These are phyloP conservation scores for Drosophila virilis DNA, from an alignment of 1,140 invertebrate species.

Conservation along the genomic window DNA sequence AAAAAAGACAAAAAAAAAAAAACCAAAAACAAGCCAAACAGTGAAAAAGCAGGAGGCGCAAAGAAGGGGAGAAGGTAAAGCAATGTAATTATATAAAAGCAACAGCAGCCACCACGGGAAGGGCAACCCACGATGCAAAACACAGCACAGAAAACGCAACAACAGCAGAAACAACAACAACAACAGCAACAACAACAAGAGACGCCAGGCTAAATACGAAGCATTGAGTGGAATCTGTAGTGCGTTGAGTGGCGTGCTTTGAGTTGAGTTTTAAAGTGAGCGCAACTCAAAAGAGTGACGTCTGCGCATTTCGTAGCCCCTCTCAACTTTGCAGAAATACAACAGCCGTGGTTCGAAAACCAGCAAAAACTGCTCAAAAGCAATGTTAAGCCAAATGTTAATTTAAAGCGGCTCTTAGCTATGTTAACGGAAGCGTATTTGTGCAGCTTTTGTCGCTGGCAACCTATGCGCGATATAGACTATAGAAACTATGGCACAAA, in stretches of 20 bases:
- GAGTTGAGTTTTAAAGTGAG: slow-evolving; percentile 13
- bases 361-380: too few relatives aligned
- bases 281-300: slow-evolving; percentile 16
- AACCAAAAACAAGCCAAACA: slow-evolving; percentile 6
- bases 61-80: slow-evolving; percentile 10
- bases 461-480: too few relatives aligned
- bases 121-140: slow-evolving; percentile 61
- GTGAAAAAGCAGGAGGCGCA: slow-evolving; percentile 28
- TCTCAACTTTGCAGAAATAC: slow-evolving; percentile 11
- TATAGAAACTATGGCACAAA: too few relatives aligned
- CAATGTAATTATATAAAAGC: slow-evolving; percentile 74
- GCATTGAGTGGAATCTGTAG: slow-evolving; percentile 43
- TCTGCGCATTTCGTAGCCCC: slow-evolving; percentile 23
- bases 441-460: too few relatives aligned
- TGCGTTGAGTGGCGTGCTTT: slow-evolving; percentile 2
- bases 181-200: slow-evolving; percentile 8
- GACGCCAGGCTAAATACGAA: slow-evolving; percentile 4
- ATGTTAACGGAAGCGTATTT: too few relatives aligned
- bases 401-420: too few relatives aligned
- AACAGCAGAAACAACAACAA: slow-evolving; percentile 10
- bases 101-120: slow-evolving; percentile 39
- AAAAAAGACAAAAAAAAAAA: slow-evolving; percentile 24
- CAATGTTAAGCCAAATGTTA: too few relatives aligned
- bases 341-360: slow-evolving; percentile 17
- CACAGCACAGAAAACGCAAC: slow-evolving; percentile 12